phyloP scores from a whole-genome alignment of 2,113 vertebrate genomes.

The Rattus rattus region DNA sequence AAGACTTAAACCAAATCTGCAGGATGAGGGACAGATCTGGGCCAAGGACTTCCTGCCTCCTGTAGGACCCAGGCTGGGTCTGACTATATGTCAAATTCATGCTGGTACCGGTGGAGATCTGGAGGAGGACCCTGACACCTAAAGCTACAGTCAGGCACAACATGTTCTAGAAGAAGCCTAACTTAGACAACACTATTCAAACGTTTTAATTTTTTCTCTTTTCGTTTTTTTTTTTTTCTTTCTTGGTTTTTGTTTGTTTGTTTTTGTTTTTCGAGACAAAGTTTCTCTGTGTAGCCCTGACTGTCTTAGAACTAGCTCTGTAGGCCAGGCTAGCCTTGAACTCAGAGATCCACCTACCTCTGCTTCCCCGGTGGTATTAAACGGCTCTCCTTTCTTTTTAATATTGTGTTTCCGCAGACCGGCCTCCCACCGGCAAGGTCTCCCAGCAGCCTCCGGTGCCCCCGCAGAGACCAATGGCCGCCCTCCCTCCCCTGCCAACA shows the following conservation, averaged over 20 bases:
- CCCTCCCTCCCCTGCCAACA: conserved; percentile 62
- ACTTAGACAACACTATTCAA: background rate
- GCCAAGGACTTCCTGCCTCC: background rate
- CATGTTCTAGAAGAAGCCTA: background rate
- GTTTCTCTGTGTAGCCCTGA: background rate
- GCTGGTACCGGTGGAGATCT: background rate
- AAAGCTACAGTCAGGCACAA: rapidly evolving
- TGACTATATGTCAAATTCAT: rapidly evolving
- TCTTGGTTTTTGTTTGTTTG: background rate
- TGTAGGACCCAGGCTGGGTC: background rate
- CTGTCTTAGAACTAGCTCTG: background rate
- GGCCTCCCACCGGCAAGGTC: conserved; percentile 77
- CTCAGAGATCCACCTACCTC: background rate
- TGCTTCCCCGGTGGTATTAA: background rate
- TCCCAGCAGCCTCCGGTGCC: conserved; percentile 88
- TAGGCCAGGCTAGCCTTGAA: background rate
- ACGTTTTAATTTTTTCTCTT: background rate
- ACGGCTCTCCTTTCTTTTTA: background rate
- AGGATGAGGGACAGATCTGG: background rate
- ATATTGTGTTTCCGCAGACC: conserved; percentile 80
- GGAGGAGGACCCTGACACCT: rapidly evolving
- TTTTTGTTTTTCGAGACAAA: background rate
- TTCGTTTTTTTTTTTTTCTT: background rate
- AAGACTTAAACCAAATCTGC: background rate
- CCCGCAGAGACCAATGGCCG: conserved; percentile 85